Conservation (phyloP, 2,797 vertebrate species). For the Periparus ater region DNA sequence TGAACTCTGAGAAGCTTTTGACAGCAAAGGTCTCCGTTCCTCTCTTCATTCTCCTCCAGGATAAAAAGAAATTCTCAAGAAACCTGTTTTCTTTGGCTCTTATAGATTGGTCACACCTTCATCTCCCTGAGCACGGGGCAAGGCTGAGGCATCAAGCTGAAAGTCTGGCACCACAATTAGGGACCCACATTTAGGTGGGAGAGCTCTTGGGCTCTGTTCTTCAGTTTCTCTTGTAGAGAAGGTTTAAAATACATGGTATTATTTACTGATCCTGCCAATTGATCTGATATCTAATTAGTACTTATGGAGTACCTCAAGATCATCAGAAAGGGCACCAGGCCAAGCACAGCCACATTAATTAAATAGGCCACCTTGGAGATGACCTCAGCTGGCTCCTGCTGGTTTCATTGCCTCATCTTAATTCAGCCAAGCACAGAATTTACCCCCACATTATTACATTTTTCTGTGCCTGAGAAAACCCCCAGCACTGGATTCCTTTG, state of each 20-base stretch:
- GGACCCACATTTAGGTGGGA: neutral
- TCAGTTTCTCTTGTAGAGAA: neutral
- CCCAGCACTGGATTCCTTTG: neutral
- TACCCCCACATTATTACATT: neutral
- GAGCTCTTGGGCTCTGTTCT: neutral
- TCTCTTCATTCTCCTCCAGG: neutral
- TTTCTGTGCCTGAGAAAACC: neutral
- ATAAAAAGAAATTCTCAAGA: neutral
- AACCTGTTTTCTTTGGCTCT: neutral
- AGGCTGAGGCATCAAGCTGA: neutral
- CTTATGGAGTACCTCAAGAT: neutral
- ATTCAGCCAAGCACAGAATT: neutral
- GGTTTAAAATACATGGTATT: neutral
- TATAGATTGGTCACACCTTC: neutral
- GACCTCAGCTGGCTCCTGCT: neutral
- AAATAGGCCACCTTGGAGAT: neutral
- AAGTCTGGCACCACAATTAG: neutral
- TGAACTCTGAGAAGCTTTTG: conserved; percentile 1
- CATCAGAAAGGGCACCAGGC: neutral
- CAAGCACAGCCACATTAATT: neutral
- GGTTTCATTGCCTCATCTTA: neutral
- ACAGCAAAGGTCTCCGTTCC: neutral
- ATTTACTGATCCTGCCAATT: neutral
- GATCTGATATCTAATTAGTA: neutral
- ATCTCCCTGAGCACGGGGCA: neutral